A percentile compares a stretch with the other conserved stretches of the same genome.
Evolutionary conservation across 2,888 invertebrate species (phyloP).

Genomic region (Mesopsocus fuscifrons): DNA sequence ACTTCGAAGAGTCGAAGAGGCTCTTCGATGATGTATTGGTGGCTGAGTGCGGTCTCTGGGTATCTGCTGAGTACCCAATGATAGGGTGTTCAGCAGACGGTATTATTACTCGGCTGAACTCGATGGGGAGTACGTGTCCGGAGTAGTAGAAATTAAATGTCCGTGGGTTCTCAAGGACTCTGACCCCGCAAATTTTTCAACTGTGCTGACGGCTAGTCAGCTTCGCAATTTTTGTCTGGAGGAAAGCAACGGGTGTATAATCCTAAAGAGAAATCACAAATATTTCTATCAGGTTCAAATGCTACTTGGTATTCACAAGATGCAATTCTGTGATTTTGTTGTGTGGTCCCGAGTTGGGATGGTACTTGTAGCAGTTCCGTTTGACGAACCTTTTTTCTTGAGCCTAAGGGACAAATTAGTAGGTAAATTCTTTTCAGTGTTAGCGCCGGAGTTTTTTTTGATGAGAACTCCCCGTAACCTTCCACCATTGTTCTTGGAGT

Average conservation of each 20-base stretch:
- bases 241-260: neutral
- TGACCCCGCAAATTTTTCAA: conserved; percentile 1
- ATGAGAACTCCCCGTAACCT: neutral
- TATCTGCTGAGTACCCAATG: neutral
- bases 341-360: neutral
- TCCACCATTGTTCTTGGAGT: neutral
- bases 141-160: conserved; percentile 8
- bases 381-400: neutral
- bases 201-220: neutral
- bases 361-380: neutral
- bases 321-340: neutral
- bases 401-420: neutral
- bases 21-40: neutral
- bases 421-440: neutral
- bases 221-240: neutral
- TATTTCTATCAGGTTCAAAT: conserved; percentile 5
- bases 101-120: neutral
- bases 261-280: neutral
- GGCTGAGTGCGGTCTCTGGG: neutral
- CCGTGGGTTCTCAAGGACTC: neutral
- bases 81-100: conserved; percentile 2
- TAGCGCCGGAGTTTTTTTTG: neutral
- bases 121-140: neutral
- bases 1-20: neutral
- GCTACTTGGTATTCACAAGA: conserved; percentile 1